Percentiles rank a stretch among this genome's conserved stretches.
phyloP scores from a whole-genome alignment of 1,140 invertebrate genomes.

The Bombus balteatus region DNA sequence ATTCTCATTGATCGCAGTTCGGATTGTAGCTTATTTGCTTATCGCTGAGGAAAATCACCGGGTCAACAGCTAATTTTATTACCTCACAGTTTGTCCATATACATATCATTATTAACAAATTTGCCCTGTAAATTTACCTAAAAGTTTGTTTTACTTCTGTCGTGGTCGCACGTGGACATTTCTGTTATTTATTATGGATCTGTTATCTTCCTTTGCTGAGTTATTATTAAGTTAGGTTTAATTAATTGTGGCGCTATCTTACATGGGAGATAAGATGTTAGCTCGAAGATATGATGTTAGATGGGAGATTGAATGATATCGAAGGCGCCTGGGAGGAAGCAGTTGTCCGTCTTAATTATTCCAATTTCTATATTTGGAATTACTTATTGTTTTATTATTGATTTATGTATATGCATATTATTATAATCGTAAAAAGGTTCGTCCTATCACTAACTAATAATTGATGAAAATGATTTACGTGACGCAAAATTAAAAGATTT shows the following conservation, averaged over 20 bases:
- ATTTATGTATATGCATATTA: no score
- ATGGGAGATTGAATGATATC: background rate
- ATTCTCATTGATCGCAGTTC: background rate
- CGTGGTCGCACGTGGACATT: background rate
- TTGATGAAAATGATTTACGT: no score
- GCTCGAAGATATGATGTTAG: background rate
- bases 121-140: background rate
- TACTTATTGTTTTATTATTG: no score
- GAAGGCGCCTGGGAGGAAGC: no score
- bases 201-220: background rate
- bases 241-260: background rate
- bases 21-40: conserved; percentile 6
- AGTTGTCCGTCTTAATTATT: background rate
- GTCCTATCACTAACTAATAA: no score
- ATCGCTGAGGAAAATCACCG: background rate
- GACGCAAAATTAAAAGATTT: no score
- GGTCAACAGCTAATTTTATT: background rate
- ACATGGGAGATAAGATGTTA: background rate
- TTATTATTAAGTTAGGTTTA: background rate
- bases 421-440: no score
- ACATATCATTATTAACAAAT: background rate
- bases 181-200: background rate
- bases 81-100: background rate
- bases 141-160: background rate
- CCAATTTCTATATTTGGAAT: background rate